Evolutionary conservation across 2,797 vertebrate genomes (phyloP).

Genomic region (Anisognathus igniventris): DNA sequence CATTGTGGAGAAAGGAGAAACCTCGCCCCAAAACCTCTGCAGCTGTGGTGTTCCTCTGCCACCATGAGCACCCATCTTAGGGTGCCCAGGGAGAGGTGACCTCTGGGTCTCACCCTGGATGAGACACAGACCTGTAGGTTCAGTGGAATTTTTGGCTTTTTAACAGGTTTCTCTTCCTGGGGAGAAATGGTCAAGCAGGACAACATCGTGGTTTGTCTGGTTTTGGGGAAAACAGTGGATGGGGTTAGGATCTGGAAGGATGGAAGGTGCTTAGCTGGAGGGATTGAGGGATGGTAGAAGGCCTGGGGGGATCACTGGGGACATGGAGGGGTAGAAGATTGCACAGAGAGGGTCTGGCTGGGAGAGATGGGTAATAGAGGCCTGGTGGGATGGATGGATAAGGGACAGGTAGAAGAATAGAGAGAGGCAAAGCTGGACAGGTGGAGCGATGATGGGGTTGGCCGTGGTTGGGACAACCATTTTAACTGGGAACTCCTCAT

Average conservation of each 20-base stretch:
- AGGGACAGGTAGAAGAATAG: background rate
- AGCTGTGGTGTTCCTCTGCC: background rate
- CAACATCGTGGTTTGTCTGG: background rate
- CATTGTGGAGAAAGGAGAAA: background rate
- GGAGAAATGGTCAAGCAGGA: background rate
- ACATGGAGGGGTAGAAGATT: background rate
- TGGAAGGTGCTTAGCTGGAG: background rate
- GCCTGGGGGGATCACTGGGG: background rate
- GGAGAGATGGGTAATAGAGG: background rate
- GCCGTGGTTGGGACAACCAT: background rate
- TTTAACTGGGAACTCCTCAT: background rate
- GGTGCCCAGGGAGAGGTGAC: background rate
- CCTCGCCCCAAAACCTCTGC: background rate
- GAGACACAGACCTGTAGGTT: background rate
- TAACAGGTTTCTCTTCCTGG: background rate
- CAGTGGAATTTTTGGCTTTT: background rate
- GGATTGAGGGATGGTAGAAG: background rate
- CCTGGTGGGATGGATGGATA: background rate
- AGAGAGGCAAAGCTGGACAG: background rate
- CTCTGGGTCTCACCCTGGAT: background rate
- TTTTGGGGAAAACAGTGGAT: background rate
- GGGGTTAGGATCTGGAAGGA: background rate
- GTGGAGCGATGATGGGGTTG: background rate
- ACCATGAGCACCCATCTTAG: accelerated
- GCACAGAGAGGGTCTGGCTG: background rate